Evolutionary conservation across 2,113 vertebrate species (phyloP), one percentile per base, ranked within the genome.

Genomic region (Hyla sarda): DNA sequence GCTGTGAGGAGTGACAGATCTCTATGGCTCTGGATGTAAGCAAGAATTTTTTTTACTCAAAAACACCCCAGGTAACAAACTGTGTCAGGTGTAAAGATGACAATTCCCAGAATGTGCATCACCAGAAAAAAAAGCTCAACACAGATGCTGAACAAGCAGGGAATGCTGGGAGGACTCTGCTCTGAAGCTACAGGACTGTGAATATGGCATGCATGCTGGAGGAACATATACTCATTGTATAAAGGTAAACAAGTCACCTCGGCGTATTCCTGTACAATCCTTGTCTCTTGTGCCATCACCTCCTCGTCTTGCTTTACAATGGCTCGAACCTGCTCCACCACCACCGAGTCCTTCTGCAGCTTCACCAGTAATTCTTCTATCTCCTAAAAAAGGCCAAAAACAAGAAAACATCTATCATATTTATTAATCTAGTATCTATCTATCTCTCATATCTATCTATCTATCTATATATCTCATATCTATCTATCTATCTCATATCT

Each of bases 291-390:
- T 8, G n/a, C 45, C 87, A 90, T 83, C 25, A 89, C 83, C 25
- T 89, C 91, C 88, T 94, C 92, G 50, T 93, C 93, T 45, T 90
- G 73, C 76, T 93, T 92, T 76, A 92, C 88, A 47, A 93, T 88
- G 1, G 82, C 71, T 85, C 90, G 88, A 25, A 93, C 90, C 54
- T 91, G 89, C 71, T 92, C 89, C 41, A 90, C 89, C 14, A 90
- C 85, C 79, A 83, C n/a, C 1, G 92, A 91, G 34, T 92, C 90
- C 85, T 87, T 90, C 71, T 84, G 87, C 30, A 93, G 84, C 45
- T 91, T 93, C 87, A 90, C 88, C 74, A 89, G 75, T 13, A 82
- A 58, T 9, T 62, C 77, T 88, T 93, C 90, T 83, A 74, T 89
- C 83, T 94, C 90, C 92, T 91, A 71, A 30, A 50, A 25, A 62